Base-by-base conservation (phyloP, 2,888 invertebrate genomes). In the Pinctada fucata region DNA sequence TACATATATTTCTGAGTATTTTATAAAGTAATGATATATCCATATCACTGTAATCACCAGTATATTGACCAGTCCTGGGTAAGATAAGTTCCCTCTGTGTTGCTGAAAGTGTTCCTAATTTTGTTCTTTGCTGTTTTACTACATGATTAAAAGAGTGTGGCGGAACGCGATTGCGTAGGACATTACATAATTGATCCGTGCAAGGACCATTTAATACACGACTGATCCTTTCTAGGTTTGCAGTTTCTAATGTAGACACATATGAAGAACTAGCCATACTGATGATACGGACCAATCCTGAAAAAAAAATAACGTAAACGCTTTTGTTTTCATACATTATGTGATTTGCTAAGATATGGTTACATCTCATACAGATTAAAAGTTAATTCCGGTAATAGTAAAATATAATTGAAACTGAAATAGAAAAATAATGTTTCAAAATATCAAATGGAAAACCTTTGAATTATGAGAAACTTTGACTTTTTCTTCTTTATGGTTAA, bases 1-100 rank as follows among this genome's bases (percentile, higher is more conserved):
- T 48, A 67, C 16, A 67, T 13, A 67, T 67, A 8, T 67, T 67
- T 67, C 67, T 67, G 31, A 67, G 67, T 31, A 67, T 10, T 45
- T 13, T 31, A 31, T 67, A 67, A 5, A 67, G 4, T 48, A 67
- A 4, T 3, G 67, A 10, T 1, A 67, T 45, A 48, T 67, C 67
- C 67, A 67, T 67, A 48, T 67, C 67, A 3, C 1, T 31, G 31
- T 67, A 67, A 31, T 67, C 2, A 5, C 67, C 67, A 2, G n/a
- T 67, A 48, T 67, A 67, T 47, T 13, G 1, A 3, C 67, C 67
- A 10, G 67, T 31, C 8, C 48, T 67, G 67, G 67, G 67, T 13
- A 67, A 31, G 45, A 67, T 67, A 45, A 67, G 67, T 3, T 67
- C 48, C 3, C 5, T 3, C 10, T 45, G 45, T 3, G n/a, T 3